Percentiles rank a stretch among this genome's conserved stretches.
These are phyloP conservation scores for Pogonognathellus flavescens DNA, from an alignment of 1,140 invertebrate species.

Conservation along the genomic window DNA sequence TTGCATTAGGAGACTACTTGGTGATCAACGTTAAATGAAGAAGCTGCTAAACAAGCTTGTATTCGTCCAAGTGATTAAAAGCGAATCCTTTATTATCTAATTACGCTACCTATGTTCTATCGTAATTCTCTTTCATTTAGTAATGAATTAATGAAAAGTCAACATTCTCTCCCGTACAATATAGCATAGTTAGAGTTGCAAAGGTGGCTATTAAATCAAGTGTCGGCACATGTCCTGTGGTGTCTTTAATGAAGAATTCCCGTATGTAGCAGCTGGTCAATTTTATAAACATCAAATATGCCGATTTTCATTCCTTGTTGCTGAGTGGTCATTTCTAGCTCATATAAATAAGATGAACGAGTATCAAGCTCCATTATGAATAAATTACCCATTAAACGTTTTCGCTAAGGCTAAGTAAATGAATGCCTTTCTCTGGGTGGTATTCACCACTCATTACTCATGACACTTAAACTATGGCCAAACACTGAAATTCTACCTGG, in stretches of 20 bases:
- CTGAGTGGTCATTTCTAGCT: slow-evolving; percentile 23
- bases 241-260: slow-evolving; percentile 47
- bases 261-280: slow-evolving; percentile 12
- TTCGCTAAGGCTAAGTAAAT: slow-evolving; percentile 4
- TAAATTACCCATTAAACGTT: slow-evolving; percentile 43
- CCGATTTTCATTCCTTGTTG: slow-evolving; percentile 42
- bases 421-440: neutral
- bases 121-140: neutral
- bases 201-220: slow-evolving; percentile 48
- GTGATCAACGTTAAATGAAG: slow-evolving; percentile 8
- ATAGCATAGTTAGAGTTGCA: neutral
- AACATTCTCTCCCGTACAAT: neutral
- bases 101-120: slow-evolving; percentile 29
- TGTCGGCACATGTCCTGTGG: slow-evolving; percentile 41
- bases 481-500: too few species aligned
- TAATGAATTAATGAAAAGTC: slow-evolving; percentile 9
- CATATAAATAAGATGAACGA: slow-evolving; percentile 40
- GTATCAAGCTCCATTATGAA: slow-evolving; percentile 18
- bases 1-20: neutral
- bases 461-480: too few species aligned
- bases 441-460: neutral
- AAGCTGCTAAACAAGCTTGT: neutral
- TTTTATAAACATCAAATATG: slow-evolving; percentile 45
- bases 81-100: slow-evolving; percentile 19
- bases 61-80: slow-evolving; percentile 12